Evolutionary conservation across 2,113 vertebrate genomes (phyloP).

Genomic region (Zeus faber): DNA sequence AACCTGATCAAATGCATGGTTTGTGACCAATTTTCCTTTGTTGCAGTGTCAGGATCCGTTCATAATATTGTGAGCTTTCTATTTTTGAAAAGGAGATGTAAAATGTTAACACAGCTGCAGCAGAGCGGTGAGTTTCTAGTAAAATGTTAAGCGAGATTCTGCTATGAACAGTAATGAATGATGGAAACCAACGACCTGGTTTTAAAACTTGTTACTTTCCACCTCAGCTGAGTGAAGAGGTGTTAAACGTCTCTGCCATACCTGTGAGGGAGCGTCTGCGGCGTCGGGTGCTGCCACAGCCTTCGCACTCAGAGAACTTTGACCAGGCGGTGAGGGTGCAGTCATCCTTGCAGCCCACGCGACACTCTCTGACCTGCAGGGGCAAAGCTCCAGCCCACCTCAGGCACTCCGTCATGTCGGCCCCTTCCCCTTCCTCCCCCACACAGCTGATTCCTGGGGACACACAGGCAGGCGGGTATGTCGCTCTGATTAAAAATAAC

Average conservation of each 20-base stretch:
- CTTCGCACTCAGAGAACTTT: constrained; percentile 83
- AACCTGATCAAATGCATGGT: no score
- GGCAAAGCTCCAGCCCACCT: constrained; percentile 81
- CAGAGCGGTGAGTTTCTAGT: no score
- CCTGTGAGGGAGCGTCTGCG: constrained; percentile 85
- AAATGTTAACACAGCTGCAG: no score
- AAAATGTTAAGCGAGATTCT: no score
- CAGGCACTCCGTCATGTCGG: constrained; percentile 78
- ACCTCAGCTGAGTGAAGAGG: no score
- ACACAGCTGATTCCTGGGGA: constrained; percentile 83
- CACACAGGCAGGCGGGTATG: neutral
- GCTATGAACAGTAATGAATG: no score
- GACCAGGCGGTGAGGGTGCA: constrained; percentile 92
- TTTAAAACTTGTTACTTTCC: no score
- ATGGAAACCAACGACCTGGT: no score
- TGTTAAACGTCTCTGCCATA: constrained; percentile 60
- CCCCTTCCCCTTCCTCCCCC: constrained; percentile 67
- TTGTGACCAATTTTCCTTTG: no score
- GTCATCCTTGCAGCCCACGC: constrained; percentile 85
- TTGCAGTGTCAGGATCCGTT: no score
- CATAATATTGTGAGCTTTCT: no score
- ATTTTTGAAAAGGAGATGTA: no score
- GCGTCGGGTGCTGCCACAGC: constrained; percentile 76
- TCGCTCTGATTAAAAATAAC: constrained; percentile 7
- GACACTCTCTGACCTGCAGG: constrained; percentile 78